Evolutionary conservation across 2,888 invertebrate species (phyloP).

Genomic region (Cynaeus angustus): DNA sequence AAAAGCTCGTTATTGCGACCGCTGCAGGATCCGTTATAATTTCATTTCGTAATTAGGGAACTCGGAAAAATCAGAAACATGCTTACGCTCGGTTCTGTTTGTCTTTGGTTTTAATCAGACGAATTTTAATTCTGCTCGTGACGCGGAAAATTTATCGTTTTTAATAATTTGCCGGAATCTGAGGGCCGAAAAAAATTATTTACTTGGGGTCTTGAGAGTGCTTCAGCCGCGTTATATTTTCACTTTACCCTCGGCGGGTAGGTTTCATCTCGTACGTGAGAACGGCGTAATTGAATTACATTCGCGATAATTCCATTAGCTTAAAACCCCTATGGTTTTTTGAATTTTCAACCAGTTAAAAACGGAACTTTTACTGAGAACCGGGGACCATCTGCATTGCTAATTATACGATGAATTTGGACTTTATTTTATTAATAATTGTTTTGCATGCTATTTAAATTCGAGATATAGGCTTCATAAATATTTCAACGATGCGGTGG

Average conservation of each 20-base stretch:
- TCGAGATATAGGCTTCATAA: conserved; percentile 20
- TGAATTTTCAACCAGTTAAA: conserved; percentile 30
- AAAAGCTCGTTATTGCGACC: conserved; percentile 32
- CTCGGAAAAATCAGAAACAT: conserved; percentile 31
- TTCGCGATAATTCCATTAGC: conserved; percentile 36
- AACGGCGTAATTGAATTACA: conserved; percentile 40
- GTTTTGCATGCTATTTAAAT: conserved; percentile 30
- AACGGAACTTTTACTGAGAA: conserved; percentile 7
- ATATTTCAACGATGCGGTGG: conserved; percentile 23
- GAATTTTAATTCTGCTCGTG: conserved; percentile 28
- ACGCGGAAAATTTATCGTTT: conserved; percentile 28
- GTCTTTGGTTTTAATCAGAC: conserved; percentile 25
- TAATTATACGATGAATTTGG: conserved; percentile 16
- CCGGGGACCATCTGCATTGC: conserved; percentile 24
- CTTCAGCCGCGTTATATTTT: conserved; percentile 20
- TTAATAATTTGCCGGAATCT: conserved; percentile 18
- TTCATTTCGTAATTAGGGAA: conserved; percentile 41
- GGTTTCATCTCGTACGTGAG: conserved; percentile 46
- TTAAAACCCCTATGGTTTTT: conserved; percentile 36
- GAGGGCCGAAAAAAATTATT: conserved; percentile 23
- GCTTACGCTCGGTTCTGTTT: conserved; percentile 18
- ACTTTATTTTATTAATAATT: conserved; percentile 30
- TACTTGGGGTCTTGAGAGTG: conserved; percentile 18
- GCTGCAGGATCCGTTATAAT: conserved; percentile 21
- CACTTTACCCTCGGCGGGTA: conserved; percentile 26